Percentiles rank a stretch among this genome's conserved stretches.
Conservation (phyloP, 23 tunicate species). For the Ciona savignyi region DNA sequence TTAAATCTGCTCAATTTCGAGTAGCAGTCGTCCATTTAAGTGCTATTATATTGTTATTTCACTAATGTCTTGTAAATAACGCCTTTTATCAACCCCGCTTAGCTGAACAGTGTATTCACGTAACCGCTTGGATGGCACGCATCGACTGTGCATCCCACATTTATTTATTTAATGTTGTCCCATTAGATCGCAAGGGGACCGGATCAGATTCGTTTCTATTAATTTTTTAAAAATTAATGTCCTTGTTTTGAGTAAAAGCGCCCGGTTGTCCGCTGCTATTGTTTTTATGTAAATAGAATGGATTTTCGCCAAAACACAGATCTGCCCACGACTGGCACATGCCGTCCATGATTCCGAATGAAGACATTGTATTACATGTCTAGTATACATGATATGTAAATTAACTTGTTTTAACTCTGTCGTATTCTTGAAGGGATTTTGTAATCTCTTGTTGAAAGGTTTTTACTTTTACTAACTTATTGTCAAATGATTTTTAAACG, state of each 20-base stretch:
- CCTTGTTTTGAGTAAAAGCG: neutral
- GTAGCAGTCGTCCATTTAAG: neutral
- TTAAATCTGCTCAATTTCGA: neutral
- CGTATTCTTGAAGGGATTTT: no score
- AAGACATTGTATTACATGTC: no score
- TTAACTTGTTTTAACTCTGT: no score
- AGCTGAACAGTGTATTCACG: no score
- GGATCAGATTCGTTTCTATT: neutral
- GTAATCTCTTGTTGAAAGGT: no score
- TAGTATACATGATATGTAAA: no score
- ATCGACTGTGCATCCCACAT: neutral
- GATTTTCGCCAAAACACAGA: constrained; percentile 21
- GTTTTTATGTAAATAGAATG: constrained; percentile 12
- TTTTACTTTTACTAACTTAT: no score
- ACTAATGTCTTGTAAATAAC: no score
- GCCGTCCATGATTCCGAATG: no score
- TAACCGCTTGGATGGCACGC: no score
- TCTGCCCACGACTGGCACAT: constrained; percentile 2
- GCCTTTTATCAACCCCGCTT: no score
- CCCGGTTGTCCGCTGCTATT: constrained; percentile 6
- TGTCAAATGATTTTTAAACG: no score
- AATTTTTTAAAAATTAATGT: neutral
- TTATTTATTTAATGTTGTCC: neutral
- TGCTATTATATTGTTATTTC: neutral
- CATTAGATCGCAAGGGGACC: neutral